Evolutionary conservation across 35 echinoderm and acorn worm species (phyloP).

Genomic region (Ptychodera flava): DNA sequence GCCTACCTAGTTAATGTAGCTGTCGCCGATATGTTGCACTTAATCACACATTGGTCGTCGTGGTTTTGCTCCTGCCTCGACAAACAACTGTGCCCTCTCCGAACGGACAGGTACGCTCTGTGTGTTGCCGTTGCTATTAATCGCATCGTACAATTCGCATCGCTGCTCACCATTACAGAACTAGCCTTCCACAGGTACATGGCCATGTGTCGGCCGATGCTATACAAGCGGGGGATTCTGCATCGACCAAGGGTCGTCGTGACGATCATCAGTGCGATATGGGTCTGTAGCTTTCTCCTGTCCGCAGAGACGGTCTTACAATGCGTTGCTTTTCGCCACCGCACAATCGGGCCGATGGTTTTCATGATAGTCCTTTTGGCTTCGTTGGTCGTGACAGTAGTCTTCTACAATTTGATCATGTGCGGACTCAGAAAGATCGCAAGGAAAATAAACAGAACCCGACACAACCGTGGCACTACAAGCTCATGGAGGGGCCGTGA

Average conservation of each 20-base stretch:
- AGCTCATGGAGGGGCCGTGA: neutral
- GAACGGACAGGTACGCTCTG: neutral
- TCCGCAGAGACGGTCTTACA: neutral
- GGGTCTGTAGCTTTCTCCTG: neutral
- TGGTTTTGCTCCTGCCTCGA: neutral
- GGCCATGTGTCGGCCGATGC: neutral
- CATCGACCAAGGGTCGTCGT: neutral
- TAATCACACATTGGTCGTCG: neutral
- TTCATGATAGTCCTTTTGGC: neutral
- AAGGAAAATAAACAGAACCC: too few species aligned
- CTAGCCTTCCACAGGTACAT: neutral
- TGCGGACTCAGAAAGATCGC: neutral
- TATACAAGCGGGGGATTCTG: neutral
- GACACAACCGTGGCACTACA: neutral
- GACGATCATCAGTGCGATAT: neutral
- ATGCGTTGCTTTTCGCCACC: neutral
- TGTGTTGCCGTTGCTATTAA: neutral
- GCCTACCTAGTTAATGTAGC: neutral
- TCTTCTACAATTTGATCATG: neutral
- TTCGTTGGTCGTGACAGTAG: neutral
- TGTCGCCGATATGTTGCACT: neutral
- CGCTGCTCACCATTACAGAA: neutral
- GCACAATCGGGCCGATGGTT: neutral
- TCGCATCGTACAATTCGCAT: neutral
- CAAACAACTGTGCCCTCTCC: neutral